Conservation (phyloP, 2,888 invertebrate genomes). For the Drosophila fungiperda region DNA sequence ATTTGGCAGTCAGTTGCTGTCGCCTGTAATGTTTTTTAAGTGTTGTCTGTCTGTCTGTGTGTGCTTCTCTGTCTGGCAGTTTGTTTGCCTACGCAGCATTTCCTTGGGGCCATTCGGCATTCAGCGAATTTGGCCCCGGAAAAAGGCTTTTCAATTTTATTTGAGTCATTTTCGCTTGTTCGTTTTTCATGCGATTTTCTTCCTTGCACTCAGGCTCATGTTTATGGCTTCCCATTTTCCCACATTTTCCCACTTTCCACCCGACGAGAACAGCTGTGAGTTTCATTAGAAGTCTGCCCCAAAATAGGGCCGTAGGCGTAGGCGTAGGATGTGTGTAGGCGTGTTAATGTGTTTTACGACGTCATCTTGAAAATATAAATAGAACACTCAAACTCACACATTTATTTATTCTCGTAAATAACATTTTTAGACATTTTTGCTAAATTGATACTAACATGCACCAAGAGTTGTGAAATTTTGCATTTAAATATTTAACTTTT, state of each 20-base stretch:
- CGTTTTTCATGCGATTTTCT: constrained; percentile 46
- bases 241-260: constrained; percentile 32
- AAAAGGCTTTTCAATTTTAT: constrained; percentile 60
- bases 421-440: background rate
- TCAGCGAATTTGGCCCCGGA: constrained; percentile 38
- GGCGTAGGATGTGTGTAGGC: constrained; percentile 18
- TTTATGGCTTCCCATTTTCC: constrained; percentile 60
- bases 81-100: constrained; percentile 65
- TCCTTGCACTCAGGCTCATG: constrained; percentile 49
- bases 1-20: background rate
- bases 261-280: constrained; percentile 54
- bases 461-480: background rate
- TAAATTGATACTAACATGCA: background rate
- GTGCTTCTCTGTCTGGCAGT: constrained; percentile 24
- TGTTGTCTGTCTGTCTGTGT: background rate
- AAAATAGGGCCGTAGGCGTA: constrained; percentile 16
- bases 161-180: constrained; percentile 47
- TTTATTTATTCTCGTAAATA: background rate
- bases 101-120: constrained; percentile 23
- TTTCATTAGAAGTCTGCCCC: constrained; percentile 53
- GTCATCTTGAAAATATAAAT: constrained; percentile 66
- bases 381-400: background rate
- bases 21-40: background rate
- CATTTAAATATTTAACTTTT: constrained; percentile 4
- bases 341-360: constrained; percentile 45